Evolutionary conservation across 2,888 invertebrate species (phyloP).

Genomic region (Caenorhabditis sp.): DNA sequence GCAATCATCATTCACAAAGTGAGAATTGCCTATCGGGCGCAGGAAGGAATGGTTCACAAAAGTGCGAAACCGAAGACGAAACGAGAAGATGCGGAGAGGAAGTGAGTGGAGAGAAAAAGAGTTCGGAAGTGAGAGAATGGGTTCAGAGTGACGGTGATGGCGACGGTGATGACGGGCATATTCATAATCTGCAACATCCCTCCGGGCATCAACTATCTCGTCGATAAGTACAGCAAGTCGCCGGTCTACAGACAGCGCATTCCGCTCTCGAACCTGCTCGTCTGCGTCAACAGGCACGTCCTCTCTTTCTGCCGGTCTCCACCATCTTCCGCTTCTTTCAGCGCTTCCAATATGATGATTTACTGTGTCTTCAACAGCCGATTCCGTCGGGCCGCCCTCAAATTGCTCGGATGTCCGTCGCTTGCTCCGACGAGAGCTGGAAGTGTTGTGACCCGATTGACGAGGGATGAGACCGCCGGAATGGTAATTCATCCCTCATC

Average conservation of each 20-base stretch:
- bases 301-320: background rate
- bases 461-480: slow-evolving; percentile 30
- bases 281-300: slow-evolving; percentile 77
- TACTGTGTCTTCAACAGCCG: slow-evolving; percentile 78
- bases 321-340: slow-evolving; percentile 53
- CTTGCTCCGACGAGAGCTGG: slow-evolving; percentile 7
- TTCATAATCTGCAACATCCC: slow-evolving; percentile 74
- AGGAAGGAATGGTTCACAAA: slow-evolving; percentile 45
- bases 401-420: slow-evolving; percentile 31
- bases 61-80: slow-evolving; percentile 37
- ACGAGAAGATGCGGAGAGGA: slow-evolving; percentile 69
- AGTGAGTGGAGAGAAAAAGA: slow-evolving; percentile 22
- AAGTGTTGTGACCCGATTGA: slow-evolving; percentile 30
- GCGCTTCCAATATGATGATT: slow-evolving; percentile 78
- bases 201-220: slow-evolving; percentile 68
- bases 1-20: slow-evolving; percentile 69
- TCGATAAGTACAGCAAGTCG: slow-evolving; percentile 59
- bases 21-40: slow-evolving; percentile 51
- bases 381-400: slow-evolving; percentile 66
- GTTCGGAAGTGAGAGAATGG: background rate
- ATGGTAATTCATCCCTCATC: slow-evolving; percentile 4
- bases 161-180: slow-evolving; percentile 71
- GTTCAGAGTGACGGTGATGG: slow-evolving; percentile 76
- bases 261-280: slow-evolving; percentile 75
- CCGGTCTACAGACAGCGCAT: slow-evolving; percentile 62